Base-by-base conservation (phyloP, 1,140 invertebrate species). In the Akabosia matsudoensis region DNA sequence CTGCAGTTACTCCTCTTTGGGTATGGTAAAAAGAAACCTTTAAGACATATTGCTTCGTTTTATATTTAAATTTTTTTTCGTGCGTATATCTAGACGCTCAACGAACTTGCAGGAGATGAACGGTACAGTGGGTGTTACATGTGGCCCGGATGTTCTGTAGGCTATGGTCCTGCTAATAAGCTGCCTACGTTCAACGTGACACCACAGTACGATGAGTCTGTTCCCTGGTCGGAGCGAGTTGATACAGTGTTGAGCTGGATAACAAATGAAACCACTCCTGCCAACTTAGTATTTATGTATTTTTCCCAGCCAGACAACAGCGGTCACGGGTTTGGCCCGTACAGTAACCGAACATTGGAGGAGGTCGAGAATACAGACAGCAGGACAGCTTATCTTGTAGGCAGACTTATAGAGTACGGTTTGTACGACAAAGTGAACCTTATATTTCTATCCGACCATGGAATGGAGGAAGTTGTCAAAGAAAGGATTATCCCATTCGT, bases 381-480 rank as follows among this genome's bases (percentile, higher is more conserved):
- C 56, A 83, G 88, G 31, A 87, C 89, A 1, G 83, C 84, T 70
- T 88, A 89, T 81, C 83, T 90, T 64, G 84, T 90, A 81, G 77
- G 87, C 22, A 84, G 87, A 79, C 79, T 91, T 33, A 82, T 84
- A 33, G 73, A 84, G 1, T 81, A 86, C 76, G 83, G 84, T 13
- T 82, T 92, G 37, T 81, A 81, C 33, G 85, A 89, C 81, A 83
- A 82, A 71, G 84, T 91, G 0, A 92, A 92, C 83, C 83, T 92
- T 0, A 86, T 92, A 76, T 85, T 92, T 70, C 83, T 91, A 1
- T 91, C 90, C 82, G 92, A 93, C 84, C 91, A 92, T 85, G 92
- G 92, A 24, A 91, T 92, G 90, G 81, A 86, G 1, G 82, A 84
- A 31, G 85, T 90, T 1, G 86, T 83, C 10, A 79, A 83, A 56